Percentiles rank a stretch among this genome's conserved stretches.
Conservation (phyloP, 2,113 vertebrate species). For the Eurypyga helias region DNA sequence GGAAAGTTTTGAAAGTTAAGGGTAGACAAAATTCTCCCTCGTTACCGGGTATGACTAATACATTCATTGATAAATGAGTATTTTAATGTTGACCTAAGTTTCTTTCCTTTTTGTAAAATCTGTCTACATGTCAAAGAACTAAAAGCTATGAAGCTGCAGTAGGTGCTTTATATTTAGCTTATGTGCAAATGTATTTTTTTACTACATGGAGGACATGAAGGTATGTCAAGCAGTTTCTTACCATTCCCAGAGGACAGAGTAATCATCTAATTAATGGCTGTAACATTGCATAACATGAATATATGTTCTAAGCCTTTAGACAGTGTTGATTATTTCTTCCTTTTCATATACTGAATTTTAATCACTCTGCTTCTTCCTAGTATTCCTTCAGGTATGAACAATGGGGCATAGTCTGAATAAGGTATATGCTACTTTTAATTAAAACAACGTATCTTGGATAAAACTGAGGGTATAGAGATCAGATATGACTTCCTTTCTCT, state of each 20-base stretch:
- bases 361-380: not conserved
- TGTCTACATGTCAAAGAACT: not conserved
- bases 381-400: not conserved
- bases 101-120: not conserved
- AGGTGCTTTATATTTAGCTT: not conserved
- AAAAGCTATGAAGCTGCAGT: not conserved
- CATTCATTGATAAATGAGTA: not conserved
- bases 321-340: not conserved
- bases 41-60: not conserved
- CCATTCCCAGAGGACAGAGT: not conserved
- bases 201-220: not conserved
- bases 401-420: not conserved
- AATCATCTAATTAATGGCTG: not conserved
- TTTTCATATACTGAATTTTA: not conserved
- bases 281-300: not conserved
- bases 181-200: not conserved
- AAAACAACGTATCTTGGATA: conserved; percentile 31
- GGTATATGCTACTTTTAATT: conserved; percentile 7
- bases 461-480: conserved; percentile 19
- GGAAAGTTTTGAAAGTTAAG: not conserved
- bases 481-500: not conserved
- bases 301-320: not conserved
- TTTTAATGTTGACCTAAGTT: not conserved
- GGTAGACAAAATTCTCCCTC: not conserved
- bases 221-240: not conserved